phyloP scores from a whole-genome alignment of 2,113 vertebrate genomes.

The Neogobius melanostomus region DNA sequence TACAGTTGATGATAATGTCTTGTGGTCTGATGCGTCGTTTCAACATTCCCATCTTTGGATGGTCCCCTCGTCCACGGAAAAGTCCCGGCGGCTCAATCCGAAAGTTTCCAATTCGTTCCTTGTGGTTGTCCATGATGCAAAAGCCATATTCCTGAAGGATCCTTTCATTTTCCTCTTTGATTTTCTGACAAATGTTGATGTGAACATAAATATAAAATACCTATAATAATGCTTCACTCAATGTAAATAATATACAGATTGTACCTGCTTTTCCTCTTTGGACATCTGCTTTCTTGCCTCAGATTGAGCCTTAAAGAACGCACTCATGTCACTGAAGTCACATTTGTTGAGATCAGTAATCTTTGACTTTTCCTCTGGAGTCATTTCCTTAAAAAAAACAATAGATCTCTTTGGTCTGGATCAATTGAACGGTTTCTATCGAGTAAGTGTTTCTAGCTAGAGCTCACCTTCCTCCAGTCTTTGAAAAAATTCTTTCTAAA shows the following conservation, averaged over 20 bases:
- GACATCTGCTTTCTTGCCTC: slow-evolving; percentile 96
- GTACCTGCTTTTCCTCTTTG: slow-evolving; percentile 93
- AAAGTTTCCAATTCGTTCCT: slow-evolving; percentile 95
- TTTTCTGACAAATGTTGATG: slow-evolving; percentile 79
- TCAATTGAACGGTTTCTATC: no score
- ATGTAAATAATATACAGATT: not conserved
- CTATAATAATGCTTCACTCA: not conserved
- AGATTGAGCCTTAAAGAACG: slow-evolving; percentile 92
- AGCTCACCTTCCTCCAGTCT: slow-evolving; percentile 93
- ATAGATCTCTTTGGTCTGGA: no score
- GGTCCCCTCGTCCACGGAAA: slow-evolving; percentile 93
- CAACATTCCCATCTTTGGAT: slow-evolving; percentile 97
- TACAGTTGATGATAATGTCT: slow-evolving; percentile 97
- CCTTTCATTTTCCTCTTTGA: slow-evolving; percentile 92
- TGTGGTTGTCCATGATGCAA: slow-evolving; percentile 97
- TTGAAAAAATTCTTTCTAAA: slow-evolving; percentile 98
- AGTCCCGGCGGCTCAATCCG: slow-evolving; percentile 95
- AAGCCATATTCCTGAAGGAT: slow-evolving; percentile 92
- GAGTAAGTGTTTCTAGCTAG: no score
- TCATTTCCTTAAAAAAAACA: slow-evolving; percentile 87
- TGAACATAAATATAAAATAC: not conserved
- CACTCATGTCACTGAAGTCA: slow-evolving; percentile 89
- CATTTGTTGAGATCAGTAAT: slow-evolving; percentile 91
- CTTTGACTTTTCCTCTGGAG: slow-evolving; percentile 87
- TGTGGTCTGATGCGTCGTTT: slow-evolving; percentile 91